A percentile compares a stretch with the other conserved stretches of the same genome.
phyloP scores from a whole-genome alignment of 2,888 invertebrate species.

The Cantharis rustica region DNA sequence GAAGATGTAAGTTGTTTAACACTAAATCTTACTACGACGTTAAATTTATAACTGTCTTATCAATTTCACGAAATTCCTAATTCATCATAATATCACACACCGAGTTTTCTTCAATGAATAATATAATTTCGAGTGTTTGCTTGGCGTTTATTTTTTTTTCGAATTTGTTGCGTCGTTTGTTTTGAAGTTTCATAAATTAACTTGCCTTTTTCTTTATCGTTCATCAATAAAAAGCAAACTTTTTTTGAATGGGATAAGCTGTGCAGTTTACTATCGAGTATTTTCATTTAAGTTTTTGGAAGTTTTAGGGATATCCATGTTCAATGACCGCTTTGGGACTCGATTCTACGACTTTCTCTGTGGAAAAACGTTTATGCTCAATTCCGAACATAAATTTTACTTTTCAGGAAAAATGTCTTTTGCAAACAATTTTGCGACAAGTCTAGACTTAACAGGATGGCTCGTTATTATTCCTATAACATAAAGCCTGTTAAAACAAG shows the following conservation, averaged over 20 bases:
- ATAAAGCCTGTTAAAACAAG: slow-evolving; percentile 11
- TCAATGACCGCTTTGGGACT: slow-evolving; percentile 29
- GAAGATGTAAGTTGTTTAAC: slow-evolving; percentile 14
- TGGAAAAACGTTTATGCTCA: slow-evolving; percentile 22
- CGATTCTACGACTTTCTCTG: slow-evolving; percentile 22
- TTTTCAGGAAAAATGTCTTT: slow-evolving; percentile 20
- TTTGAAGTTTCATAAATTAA: neutral
- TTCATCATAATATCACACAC: neutral
- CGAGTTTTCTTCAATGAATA: neutral
- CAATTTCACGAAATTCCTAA: slow-evolving; percentile 1
- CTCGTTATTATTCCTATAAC: slow-evolving; percentile 10
- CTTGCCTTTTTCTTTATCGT: neutral
- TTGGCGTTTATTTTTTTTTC: neutral
- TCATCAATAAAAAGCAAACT: neutral
- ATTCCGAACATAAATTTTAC: slow-evolving; percentile 23
- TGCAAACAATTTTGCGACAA: slow-evolving; percentile 20
- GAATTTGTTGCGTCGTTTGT: neutral
- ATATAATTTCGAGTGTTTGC: neutral
- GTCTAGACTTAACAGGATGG: slow-evolving; percentile 17
- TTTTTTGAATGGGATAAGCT: neutral
- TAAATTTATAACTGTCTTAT: slow-evolving; percentile 15
- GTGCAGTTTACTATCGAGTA: slow-evolving; percentile 6
- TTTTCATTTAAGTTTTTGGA: slow-evolving; percentile 18
- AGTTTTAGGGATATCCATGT: slow-evolving; percentile 22
- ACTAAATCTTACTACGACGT: slow-evolving; percentile 11